Conservation (phyloP, 2,888 invertebrate species). For the Apocheima hispidaria region DNA sequence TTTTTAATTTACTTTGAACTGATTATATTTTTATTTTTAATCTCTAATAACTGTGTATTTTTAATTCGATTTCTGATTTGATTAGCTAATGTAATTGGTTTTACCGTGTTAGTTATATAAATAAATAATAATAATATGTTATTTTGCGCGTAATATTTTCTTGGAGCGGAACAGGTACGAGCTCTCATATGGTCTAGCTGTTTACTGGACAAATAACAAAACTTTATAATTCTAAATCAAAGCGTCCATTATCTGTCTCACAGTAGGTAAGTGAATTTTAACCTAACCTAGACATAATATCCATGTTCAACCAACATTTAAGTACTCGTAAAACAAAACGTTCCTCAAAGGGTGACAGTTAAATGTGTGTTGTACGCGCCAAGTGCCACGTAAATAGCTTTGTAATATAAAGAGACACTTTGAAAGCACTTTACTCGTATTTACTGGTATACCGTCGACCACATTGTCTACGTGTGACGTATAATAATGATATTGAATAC, state of each 20-base stretch:
- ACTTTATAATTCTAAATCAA: neutral
- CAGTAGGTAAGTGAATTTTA: neutral
- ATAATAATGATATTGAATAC: neutral
- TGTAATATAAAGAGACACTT: conserved; percentile 12
- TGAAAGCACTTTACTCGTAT: conserved; percentile 6
- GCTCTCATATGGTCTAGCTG: too few relatives aligned
- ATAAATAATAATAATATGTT: too few relatives aligned
- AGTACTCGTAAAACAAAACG: conserved; percentile 2
- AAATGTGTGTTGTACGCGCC: neutral
- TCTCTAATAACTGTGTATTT: too few relatives aligned
- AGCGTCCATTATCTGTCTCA: neutral
- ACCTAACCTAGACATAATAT: neutral
- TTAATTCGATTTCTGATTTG: too few relatives aligned
- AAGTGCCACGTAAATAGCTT: conserved; percentile 5
- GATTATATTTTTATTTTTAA: too few relatives aligned
- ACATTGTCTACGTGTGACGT: neutral
- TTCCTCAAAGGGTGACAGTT: conserved; percentile 9
- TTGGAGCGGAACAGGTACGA: too few relatives aligned
- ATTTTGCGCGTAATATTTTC: too few relatives aligned
- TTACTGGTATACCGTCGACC: too few relatives aligned
- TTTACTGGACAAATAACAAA: too few relatives aligned
- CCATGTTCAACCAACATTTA: neutral
- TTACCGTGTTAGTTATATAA: too few relatives aligned
- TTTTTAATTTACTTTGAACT: too few relatives aligned
- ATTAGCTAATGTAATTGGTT: too few relatives aligned